These are phyloP conservation scores for Scaptomyza flava DNA, from an alignment of 2,888 invertebrate species.

Conservation along the genomic window DNA sequence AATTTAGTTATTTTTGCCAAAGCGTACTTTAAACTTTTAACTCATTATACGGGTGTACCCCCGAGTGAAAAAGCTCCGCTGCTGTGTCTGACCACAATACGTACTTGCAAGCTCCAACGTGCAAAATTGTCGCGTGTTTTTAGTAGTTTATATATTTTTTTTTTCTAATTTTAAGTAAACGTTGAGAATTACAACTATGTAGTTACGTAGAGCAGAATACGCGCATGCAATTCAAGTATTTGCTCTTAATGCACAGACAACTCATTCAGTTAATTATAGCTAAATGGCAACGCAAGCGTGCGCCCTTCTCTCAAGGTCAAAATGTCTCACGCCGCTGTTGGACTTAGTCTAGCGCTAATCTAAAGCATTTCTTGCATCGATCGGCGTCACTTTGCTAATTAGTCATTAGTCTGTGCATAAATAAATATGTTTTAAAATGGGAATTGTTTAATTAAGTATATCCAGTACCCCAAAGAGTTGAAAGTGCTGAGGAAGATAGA, in stretches of 20 bases:
- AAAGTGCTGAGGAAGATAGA: background rate
- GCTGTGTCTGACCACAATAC: background rate
- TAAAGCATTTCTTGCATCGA: conserved; percentile 36
- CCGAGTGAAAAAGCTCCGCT: conserved; percentile 8
- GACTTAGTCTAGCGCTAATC: conserved; percentile 62
- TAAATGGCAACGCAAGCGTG: conserved; percentile 62
- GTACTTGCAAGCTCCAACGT: conserved; percentile 12
- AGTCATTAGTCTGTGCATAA: conserved; percentile 34
- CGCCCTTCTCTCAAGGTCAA: conserved; percentile 75
- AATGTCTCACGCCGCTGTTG: conserved; percentile 39
- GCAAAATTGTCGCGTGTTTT: conserved; percentile 6
- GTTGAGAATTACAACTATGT: conserved; percentile 1
- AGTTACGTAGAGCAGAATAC: conserved; percentile 26
- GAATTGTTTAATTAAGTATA: conserved; percentile 36
- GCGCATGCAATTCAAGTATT: conserved; percentile 42
- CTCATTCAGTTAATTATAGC: conserved; percentile 60
- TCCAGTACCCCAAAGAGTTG: background rate
- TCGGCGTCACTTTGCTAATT: conserved; percentile 46
- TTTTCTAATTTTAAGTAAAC: conserved; percentile 21
- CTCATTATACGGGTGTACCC: conserved; percentile 1
- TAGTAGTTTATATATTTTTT: background rate
- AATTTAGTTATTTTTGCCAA: background rate
- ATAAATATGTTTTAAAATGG: conserved; percentile 26
- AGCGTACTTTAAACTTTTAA: conserved; percentile 51
- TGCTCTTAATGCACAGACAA: conserved; percentile 41